phyloP scores from a whole-genome alignment of 2,888 invertebrate species.

The Xanthorhoe designata region DNA sequence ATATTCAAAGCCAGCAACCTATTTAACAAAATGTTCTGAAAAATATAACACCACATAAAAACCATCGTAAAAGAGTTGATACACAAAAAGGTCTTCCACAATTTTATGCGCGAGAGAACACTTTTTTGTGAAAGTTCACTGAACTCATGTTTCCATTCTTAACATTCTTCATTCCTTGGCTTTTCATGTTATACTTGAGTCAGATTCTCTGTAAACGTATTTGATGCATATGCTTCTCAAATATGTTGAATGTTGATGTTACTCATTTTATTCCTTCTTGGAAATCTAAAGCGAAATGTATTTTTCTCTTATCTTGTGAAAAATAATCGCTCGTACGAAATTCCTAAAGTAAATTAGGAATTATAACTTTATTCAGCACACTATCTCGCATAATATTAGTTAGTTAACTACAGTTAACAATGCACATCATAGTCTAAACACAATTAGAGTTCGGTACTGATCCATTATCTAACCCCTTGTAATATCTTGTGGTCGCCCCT shows the following conservation, averaged over 20 bases:
- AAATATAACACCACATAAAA: conserved; percentile 14
- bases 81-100: conserved; percentile 31
- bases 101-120: conserved; percentile 53
- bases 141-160: conserved; percentile 54
- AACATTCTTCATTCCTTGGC: conserved; percentile 11
- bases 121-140: conserved; percentile 56
- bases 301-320: not conserved
- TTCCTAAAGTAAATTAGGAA: too few species aligned
- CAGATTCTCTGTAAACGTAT: conserved; percentile 18
- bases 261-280: conserved; percentile 11
- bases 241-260: conserved; percentile 8
- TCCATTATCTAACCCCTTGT: too few species aligned
- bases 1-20: conserved; percentile 9
- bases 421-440: too few species aligned
- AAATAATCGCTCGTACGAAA: too few species aligned
- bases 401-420: too few species aligned
- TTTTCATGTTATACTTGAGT: conserved; percentile 28
- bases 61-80: conserved; percentile 18
- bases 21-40: conserved; percentile 5
- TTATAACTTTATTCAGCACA: too few species aligned
- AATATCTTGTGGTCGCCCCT: too few species aligned
- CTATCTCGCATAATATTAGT: too few species aligned
- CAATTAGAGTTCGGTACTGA: too few species aligned
- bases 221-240: conserved; percentile 16
- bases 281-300: not conserved